These are phyloP conservation scores for Eupithecia inturbata DNA, from an alignment of 2,888 invertebrate species.

Conservation along the genomic window DNA sequence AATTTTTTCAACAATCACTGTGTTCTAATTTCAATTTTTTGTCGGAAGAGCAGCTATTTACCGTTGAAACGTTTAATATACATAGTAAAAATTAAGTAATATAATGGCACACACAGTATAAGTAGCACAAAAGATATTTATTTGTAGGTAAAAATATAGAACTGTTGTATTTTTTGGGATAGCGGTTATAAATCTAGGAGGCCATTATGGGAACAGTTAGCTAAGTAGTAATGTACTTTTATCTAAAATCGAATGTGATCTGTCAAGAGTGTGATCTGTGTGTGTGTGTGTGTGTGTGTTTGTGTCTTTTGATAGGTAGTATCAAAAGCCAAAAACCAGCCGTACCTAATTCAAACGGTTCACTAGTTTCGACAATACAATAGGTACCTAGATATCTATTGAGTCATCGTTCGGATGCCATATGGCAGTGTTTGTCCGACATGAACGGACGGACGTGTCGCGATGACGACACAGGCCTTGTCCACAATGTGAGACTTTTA, in stretches of 20 bases:
- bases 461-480: conserved; percentile 51
- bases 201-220: not conserved
- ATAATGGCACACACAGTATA: not conserved
- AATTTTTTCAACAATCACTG: conserved; percentile 19
- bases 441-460: conserved; percentile 61
- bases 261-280: too few relatives aligned
- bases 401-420: conserved; percentile 67
- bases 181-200: not conserved
- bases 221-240: not conserved
- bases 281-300: too few relatives aligned
- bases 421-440: conserved; percentile 70
- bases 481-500: conserved; percentile 40
- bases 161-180: not conserved
- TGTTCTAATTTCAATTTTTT: not conserved
- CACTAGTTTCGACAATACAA: conserved; percentile 52
- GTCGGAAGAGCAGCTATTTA: not conserved
- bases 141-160: not conserved
- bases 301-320: too few relatives aligned
- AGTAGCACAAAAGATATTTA: not conserved
- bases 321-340: conserved; percentile 20
- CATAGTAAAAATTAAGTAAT: not conserved
- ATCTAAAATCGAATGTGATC: not conserved
- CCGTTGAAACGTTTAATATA: not conserved
- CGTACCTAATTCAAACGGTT: conserved; percentile 51
- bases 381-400: conserved; percentile 59